Conservation (phyloP, 2,888 invertebrate species). For the Calameuta filiformis region DNA sequence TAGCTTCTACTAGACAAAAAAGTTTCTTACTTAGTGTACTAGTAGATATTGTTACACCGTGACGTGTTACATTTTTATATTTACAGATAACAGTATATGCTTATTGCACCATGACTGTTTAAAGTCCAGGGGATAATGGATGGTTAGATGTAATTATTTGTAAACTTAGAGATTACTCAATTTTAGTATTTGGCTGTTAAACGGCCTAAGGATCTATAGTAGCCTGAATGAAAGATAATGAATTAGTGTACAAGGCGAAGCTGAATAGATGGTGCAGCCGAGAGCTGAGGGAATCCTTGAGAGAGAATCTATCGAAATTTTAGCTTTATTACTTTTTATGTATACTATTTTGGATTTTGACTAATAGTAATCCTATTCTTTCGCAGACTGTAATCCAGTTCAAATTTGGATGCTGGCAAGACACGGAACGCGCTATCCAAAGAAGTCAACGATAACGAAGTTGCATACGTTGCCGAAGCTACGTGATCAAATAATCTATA, state of each 20-base stretch:
- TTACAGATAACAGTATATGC: not conserved
- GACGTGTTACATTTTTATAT: not conserved
- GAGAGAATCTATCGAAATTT: not conserved
- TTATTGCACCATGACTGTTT: not conserved
- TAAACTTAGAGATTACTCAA: not conserved
- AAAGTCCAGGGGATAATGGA: not conserved
- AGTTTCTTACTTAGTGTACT: not conserved
- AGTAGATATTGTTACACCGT: not conserved
- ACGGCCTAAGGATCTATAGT: not conserved
- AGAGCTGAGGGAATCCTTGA: not conserved
- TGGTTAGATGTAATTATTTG: not conserved
- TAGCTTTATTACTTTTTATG: not conserved
- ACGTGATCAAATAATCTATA: slow-evolving; percentile 73
- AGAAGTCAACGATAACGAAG: slow-evolving; percentile 68
- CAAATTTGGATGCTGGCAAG: slow-evolving; percentile 80
- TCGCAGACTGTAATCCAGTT: slow-evolving; percentile 76
- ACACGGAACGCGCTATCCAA: slow-evolving; percentile 78
- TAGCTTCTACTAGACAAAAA: not conserved
- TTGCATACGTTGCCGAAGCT: slow-evolving; percentile 71
- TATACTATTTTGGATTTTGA: too few relatives aligned
- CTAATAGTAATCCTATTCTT: slow-evolving; percentile 22
- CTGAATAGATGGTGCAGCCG: not conserved
- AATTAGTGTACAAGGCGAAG: not conserved
- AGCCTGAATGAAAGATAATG: not conserved
- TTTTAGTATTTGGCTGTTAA: not conserved